Percentiles rank a stretch among this genome's conserved stretches.
Evolutionary conservation across 23 tunicate species (phyloP).

Genomic region (Ascidia mentula): DNA sequence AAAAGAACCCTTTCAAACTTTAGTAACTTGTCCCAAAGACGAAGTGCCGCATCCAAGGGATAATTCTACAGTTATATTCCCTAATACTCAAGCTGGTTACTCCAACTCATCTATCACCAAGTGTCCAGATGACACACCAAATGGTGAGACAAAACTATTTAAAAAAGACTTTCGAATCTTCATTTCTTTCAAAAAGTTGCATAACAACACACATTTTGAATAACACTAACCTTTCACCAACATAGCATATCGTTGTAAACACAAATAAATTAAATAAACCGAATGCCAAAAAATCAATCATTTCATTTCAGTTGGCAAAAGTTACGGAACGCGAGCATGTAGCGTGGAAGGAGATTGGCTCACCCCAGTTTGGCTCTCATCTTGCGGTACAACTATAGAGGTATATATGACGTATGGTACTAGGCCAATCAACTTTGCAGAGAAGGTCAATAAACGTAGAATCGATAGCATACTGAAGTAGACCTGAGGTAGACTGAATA

Average conservation of each 20-base stretch:
- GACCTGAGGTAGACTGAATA: too few species aligned
- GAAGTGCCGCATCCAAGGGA: too few species aligned
- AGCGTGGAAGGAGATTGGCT: conserved; percentile 38
- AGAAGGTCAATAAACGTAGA: too few species aligned
- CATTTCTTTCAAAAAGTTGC: too few species aligned
- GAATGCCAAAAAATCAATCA: background rate
- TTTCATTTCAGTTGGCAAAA: conserved; percentile 34
- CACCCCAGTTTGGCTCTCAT: conserved; percentile 54
- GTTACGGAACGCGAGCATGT: conserved; percentile 50
- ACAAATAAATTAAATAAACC: background rate
- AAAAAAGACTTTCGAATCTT: too few species aligned
- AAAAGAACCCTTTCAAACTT: too few species aligned
- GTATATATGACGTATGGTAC: conserved; percentile 23
- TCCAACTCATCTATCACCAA: background rate
- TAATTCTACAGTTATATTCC: conserved; percentile 25
- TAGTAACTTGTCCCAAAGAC: too few species aligned
- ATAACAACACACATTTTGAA: too few species aligned
- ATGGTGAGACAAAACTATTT: background rate
- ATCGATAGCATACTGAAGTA: too few species aligned
- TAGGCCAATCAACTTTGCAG: too few species aligned
- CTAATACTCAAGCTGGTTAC: conserved; percentile 16
- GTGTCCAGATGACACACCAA: conserved; percentile 16
- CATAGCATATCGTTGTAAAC: background rate
- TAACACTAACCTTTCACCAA: too few species aligned
- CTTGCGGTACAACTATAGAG: conserved; percentile 37